Conservation (phyloP, 2,888 invertebrate species). For the Agriopis leucophaearia region DNA sequence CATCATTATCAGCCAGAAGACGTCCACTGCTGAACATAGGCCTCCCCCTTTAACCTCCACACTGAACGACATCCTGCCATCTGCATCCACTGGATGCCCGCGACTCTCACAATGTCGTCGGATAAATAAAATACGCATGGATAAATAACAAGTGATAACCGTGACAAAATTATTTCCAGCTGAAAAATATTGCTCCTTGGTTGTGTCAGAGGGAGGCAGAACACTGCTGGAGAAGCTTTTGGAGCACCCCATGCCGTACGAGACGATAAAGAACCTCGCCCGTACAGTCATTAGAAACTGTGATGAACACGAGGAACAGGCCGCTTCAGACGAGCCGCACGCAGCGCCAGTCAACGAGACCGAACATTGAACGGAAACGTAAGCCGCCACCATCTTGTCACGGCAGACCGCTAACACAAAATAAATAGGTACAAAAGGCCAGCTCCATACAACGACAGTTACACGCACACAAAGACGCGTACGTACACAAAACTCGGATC, state of each 20-base stretch:
- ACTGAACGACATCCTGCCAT: no score
- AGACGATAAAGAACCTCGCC: slow-evolving; percentile 90
- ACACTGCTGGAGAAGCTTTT: slow-evolving; percentile 89
- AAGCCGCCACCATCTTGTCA: no score
- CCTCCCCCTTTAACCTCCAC: no score
- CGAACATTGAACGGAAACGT: background rate
- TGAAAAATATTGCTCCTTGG: slow-evolving; percentile 95
- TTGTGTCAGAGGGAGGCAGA: slow-evolving; percentile 95
- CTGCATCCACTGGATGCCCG: no score
- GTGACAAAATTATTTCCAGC: slow-evolving; percentile 84
- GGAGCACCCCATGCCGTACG: slow-evolving; percentile 87
- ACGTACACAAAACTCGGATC: no score
- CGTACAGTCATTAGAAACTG: slow-evolving; percentile 90
- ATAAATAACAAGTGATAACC: background rate
- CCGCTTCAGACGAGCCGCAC: background rate
- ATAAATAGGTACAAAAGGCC: no score
- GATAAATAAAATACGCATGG: background rate
- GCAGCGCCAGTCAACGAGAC: background rate
- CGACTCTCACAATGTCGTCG: no score
- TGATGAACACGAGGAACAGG: slow-evolving; percentile 52
- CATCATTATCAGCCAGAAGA: no score
- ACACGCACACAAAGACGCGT: no score
- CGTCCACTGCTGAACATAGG: no score
- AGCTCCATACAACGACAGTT: no score
- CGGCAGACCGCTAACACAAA: no score